Evolutionary conservation across 2,113 vertebrate genomes (phyloP).

Genomic region (Ailurus styani): DNA sequence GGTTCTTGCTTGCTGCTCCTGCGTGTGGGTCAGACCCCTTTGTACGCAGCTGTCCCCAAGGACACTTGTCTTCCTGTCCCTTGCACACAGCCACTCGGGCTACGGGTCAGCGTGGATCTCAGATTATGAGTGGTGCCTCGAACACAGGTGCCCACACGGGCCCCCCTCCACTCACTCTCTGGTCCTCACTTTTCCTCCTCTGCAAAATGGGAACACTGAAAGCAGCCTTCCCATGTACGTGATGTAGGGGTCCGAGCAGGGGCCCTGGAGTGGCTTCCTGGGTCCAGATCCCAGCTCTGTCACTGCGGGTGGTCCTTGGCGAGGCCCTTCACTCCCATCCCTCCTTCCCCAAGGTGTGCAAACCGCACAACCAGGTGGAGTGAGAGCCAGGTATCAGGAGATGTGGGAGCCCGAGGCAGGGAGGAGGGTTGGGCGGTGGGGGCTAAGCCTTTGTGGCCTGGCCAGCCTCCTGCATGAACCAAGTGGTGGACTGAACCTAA

Average conservation of each 20-base stretch:
- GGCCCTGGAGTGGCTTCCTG: neutral
- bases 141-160: no score
- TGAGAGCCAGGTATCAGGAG: neutral
- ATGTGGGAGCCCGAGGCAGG: no score
- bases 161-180: neutral
- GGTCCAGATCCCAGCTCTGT: neutral
- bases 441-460: accelerated
- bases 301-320: no score
- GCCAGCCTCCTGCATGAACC: neutral
- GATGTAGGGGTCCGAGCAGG: accelerated
- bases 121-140: no score
- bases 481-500: neutral
- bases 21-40: neutral
- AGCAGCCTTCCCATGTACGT: neutral
- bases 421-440: neutral
- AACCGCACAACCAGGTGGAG: no score
- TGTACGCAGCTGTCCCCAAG: neutral
- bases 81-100: neutral
- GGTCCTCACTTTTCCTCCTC: neutral
- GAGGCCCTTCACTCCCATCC: neutral
- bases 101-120: neutral
- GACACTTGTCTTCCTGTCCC: neutral
- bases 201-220: neutral
- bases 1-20: no score
- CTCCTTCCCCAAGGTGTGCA: no score